Evolutionary conservation across 2,888 invertebrate genomes (phyloP).

Genomic region (Camptogramma bilineatum): DNA sequence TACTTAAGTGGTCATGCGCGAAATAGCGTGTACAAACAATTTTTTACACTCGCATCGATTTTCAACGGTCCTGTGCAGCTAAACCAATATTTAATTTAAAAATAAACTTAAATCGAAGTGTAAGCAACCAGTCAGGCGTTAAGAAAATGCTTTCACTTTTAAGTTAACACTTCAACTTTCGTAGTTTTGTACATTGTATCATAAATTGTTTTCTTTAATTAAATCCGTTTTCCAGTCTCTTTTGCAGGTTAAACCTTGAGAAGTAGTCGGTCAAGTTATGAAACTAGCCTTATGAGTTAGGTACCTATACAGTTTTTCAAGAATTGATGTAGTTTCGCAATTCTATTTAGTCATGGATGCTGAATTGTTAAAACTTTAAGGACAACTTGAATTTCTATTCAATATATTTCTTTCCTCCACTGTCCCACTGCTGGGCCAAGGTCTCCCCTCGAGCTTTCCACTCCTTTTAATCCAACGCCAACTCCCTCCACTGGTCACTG

Average conservation of each 20-base stretch:
- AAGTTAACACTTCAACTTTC: conserved; percentile 55
- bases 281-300: conserved; percentile 37
- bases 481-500: no score
- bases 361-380: conserved; percentile 29
- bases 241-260: conserved; percentile 36
- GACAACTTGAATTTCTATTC: conserved; percentile 22
- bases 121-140: conserved; percentile 56
- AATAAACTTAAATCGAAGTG: conserved; percentile 55
- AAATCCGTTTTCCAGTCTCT: conserved; percentile 34
- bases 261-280: conserved; percentile 30
- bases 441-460: no score
- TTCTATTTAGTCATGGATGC: conserved; percentile 37
- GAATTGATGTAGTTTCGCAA: conserved; percentile 40
- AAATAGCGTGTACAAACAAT: conserved; percentile 42
- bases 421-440: no score
- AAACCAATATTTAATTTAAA: conserved; percentile 64
- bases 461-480: no score
- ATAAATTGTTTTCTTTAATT: conserved; percentile 27
- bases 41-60: conserved; percentile 55
- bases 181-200: conserved; percentile 47
- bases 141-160: conserved; percentile 67
- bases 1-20: conserved; percentile 37
- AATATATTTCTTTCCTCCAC: conserved; percentile 11
- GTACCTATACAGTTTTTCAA: conserved; percentile 32
- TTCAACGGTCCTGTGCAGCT: conserved; percentile 49